Percentiles rank a stretch among this genome's conserved stretches.
Conservation (phyloP, 2,113 vertebrate genomes). For the Mastomys natalensis region DNA sequence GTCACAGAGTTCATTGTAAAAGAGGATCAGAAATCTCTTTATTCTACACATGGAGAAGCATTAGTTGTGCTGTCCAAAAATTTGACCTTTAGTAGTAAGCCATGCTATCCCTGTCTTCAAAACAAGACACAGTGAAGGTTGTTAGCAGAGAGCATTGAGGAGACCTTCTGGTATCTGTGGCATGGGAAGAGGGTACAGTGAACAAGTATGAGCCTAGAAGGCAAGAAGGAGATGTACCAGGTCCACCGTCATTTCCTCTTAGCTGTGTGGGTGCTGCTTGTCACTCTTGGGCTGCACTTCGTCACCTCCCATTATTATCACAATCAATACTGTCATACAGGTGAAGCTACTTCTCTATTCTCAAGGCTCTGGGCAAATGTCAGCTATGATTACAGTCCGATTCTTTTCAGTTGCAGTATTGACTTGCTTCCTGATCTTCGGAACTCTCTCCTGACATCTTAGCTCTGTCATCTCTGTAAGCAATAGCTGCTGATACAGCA, state of each 20-base stretch:
- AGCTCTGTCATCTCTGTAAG: background rate
- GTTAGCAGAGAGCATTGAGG: background rate
- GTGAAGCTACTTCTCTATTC: background rate
- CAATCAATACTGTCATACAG: background rate
- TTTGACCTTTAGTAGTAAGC: background rate
- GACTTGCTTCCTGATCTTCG: constrained; percentile 21
- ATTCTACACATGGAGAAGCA: background rate
- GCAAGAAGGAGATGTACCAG: background rate
- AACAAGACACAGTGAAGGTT: background rate
- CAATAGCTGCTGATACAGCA: background rate
- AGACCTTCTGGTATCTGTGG: background rate
- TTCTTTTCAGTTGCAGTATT: background rate
- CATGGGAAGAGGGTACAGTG: background rate
- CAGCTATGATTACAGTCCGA: background rate
- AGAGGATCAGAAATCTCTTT: background rate
- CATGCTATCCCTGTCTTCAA: background rate
- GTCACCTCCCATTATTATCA: background rate
- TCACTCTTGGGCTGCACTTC: background rate
- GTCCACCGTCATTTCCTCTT: background rate
- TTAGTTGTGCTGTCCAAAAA: background rate
- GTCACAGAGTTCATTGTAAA: background rate
- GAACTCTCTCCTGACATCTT: background rate
- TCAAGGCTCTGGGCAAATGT: background rate
- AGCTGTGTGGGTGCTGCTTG: no score
- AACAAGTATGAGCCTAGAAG: background rate